Evolutionary conservation across 2,888 invertebrate species (phyloP).

Genomic region (Drosophila nr. perissopoda): DNA sequence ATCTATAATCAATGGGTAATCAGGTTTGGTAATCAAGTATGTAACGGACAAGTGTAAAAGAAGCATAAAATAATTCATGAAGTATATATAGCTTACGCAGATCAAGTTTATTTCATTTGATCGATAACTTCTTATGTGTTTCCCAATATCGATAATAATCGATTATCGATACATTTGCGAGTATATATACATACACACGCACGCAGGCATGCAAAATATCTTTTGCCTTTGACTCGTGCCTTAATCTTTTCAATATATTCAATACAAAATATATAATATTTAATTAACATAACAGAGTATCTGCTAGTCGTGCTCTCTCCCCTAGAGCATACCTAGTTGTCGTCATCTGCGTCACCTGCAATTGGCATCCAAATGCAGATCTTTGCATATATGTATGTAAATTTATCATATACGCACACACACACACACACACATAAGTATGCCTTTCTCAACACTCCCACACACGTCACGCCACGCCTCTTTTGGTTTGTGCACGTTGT

Average conservation of each 20-base stretch:
- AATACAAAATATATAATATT: neutral
- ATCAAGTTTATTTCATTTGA: no score
- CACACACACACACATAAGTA: neutral
- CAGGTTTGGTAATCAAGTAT: neutral
- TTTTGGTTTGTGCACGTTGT: slow-evolving; percentile 17
- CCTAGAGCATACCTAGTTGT: neutral
- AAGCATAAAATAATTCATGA: neutral
- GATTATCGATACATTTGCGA: no score
- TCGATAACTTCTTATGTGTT: no score
- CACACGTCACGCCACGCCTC: slow-evolving; percentile 2
- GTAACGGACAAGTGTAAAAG: neutral
- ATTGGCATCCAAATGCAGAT: slow-evolving; percentile 1
- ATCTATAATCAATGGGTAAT: neutral
- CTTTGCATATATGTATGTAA: neutral
- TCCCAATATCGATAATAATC: no score
- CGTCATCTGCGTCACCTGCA: slow-evolving; percentile 1
- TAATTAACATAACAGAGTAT: neutral
- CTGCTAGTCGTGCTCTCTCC: neutral
- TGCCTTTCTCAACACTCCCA: slow-evolving; percentile 1
- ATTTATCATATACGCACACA: neutral
- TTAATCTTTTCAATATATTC: neutral
- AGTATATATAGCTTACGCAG: no score
- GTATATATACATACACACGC: neutral
- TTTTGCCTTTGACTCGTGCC: neutral
- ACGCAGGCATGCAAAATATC: neutral